These are phyloP conservation scores for Sterna hirundo DNA, from an alignment of 2,113 vertebrate genomes.

Conservation along the genomic window DNA sequence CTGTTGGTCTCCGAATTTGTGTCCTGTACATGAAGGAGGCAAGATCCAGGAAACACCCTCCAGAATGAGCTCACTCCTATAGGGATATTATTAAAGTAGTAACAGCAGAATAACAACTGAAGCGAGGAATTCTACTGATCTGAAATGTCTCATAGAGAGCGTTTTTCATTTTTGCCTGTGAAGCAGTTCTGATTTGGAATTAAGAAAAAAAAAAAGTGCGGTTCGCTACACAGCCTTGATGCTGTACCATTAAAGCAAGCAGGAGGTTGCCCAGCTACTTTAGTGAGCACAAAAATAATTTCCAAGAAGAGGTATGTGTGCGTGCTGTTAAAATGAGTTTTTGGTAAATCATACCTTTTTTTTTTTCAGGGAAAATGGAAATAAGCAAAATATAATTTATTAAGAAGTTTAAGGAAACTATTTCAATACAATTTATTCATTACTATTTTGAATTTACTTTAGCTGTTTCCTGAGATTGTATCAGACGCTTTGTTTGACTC, in stretches of 20 bases:
- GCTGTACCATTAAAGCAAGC: not conserved
- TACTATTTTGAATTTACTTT: slow-evolving; percentile 67
- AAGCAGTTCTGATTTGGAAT: not conserved
- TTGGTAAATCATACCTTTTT: slow-evolving; percentile 8
- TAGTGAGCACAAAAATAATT: not conserved
- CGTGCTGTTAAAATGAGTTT: slow-evolving; percentile 6
- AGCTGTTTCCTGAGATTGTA: slow-evolving; percentile 70
- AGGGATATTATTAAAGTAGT: not conserved
- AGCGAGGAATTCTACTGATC: not conserved
- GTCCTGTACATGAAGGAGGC: not conserved
- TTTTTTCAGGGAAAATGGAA: slow-evolving; percentile 73
- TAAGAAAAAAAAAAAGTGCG: not conserved
- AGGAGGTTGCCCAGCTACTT: not conserved
- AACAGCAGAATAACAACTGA: not conserved
- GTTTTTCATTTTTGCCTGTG: not conserved
- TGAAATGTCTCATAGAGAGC: not conserved
- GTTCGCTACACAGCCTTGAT: not conserved
- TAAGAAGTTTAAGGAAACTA: slow-evolving; percentile 68
- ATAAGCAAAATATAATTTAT: slow-evolving; percentile 84
- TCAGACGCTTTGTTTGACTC: slow-evolving; percentile 45
- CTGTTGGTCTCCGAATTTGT: not conserved
- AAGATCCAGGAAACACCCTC: not conserved
- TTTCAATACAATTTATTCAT: slow-evolving; percentile 44
- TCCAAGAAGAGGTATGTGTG: not conserved
- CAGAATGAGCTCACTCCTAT: not conserved